Evolutionary conservation across 1,140 invertebrate species (phyloP), one percentile per base, ranked within the genome.

Genomic region (Heterodera carotae): DNA sequence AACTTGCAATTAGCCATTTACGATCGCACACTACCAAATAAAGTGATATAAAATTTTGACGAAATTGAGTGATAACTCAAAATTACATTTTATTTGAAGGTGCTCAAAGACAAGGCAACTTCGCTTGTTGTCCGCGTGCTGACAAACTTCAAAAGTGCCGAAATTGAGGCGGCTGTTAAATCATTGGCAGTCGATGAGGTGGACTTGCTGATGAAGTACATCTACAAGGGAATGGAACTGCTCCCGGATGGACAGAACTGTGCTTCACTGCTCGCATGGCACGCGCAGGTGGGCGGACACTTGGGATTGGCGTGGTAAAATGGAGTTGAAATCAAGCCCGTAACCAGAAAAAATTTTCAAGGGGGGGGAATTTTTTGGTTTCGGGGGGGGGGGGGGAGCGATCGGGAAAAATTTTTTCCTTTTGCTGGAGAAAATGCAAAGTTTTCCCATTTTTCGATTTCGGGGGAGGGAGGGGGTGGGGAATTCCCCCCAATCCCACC

Each of bases 171-270:
- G 2, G 39, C 79, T 1, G 53, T 82, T 27, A 69, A 53, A 39
- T 15, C 69, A 4, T 36, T 80, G 15, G 34, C 31, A 15, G 60
- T 5, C 59, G 79, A 80, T 34, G 79, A 80, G 33, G 59, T 79
- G 27, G 77, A 79, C 43, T 18, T 79, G n/a, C 34, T 79, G 48
- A 79, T 79, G 77, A 79, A 79, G 74, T 80, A 80, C 64, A 80
- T 80, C 39, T 80, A 80, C 43, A 80, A 80, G 59, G 79, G 78
- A 29, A 80, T 80, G 79, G 79, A 80, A 33, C 36, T 83, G 36
- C 69, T 83, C n/a, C 53, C 79, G 27, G 79, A 80, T 59, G 79
- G 79, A 7, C 79, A 81, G 60, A 80, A 76, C 25, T 81, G 79
- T 43, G 69, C 39, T 59, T 76, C 71, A 18, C 36, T 80, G 7